Base-by-base conservation (phyloP, 2,888 invertebrate species). In the Chymomyza amoena region DNA sequence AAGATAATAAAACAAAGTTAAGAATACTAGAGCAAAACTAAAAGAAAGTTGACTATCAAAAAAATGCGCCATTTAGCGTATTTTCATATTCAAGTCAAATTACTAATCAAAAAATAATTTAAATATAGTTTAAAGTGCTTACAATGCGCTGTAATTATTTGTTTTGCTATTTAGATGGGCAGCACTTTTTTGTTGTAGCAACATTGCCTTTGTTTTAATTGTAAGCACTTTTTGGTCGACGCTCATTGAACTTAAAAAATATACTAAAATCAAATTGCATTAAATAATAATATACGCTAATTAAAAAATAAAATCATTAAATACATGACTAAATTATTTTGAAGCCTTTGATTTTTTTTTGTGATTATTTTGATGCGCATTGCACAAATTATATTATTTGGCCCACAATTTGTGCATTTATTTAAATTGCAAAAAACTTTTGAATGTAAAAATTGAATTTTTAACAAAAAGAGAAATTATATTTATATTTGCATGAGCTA, bases 391-490 rank as follows among this genome's bases (percentile, higher is more conserved):
- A 66, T 65, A 45, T 64, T 28, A 56, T 64, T 60, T 28, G 52
- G 39, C 57, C 71, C 39, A 45, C 72, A 16, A 75, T 76, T 83
- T 84, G 86, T 88, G 84, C 84, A 84, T 78, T 88, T 88, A 84
- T 81, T 77, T 79, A 65, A 72, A 64, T 68, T 69, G 39, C n/a
- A 20, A 25, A 51, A 25, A 18, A 56, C 62, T 70, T 28, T 36
- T 57, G 10, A 36, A 54, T 18, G 5, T 5, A 59, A 50, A 18
- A 45, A 39, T 52, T 60, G 7, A 13, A 20, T 57, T 57, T 66
- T 50, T 6, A 36, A 28, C 54, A 57, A 61, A 62, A 20, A 72
- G 36, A 36, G 15, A 51, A 61, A n/a, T 57, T 71, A 60, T 54
- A 45, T 52, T 52, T 56, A 63, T 52, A 73, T 62, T 64, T 28